These are phyloP conservation scores for Andrena trimmerana DNA, from an alignment of 2,888 invertebrate genomes.

Conservation along the genomic window DNA sequence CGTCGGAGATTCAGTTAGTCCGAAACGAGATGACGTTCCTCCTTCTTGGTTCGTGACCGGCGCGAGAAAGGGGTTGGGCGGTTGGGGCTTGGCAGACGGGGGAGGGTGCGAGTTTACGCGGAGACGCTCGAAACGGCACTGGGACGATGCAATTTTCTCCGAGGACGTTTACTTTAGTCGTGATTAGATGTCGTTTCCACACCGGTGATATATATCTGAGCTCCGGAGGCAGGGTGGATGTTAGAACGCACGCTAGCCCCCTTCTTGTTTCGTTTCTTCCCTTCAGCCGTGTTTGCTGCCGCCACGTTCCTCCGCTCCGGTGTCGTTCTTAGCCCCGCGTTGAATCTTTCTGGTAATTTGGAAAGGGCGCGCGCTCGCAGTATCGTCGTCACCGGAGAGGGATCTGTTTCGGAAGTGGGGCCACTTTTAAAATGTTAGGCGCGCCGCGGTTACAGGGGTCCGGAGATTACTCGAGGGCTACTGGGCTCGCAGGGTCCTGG, in stretches of 20 bases:
- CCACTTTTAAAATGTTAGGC: conserved; percentile 9
- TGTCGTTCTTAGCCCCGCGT: conserved; percentile 37
- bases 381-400: not conserved
- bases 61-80: not conserved
- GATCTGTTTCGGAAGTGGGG: not conserved
- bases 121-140: conserved; percentile 27
- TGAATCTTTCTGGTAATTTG: conserved; percentile 14
- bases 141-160: conserved; percentile 61
- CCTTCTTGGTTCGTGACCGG: conserved; percentile 37
- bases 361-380: not conserved
- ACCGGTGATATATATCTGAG: conserved; percentile 23
- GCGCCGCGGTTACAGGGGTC: not conserved
- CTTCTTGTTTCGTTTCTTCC: conserved; percentile 13
- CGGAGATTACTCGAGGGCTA: not conserved
- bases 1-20: conserved; percentile 71
- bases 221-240: conserved; percentile 4
- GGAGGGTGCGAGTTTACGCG: conserved; percentile 34
- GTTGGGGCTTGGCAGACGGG: not conserved
- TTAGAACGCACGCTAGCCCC: conserved; percentile 28
- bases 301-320: conserved; percentile 15
- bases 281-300: conserved; percentile 23
- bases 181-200: conserved; percentile 63
- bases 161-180: conserved; percentile 64
- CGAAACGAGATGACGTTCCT: conserved; percentile 50
- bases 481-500: not conserved